These are phyloP conservation scores for Labia minor DNA, from an alignment of 2,888 invertebrate species.

Conservation along the genomic window DNA sequence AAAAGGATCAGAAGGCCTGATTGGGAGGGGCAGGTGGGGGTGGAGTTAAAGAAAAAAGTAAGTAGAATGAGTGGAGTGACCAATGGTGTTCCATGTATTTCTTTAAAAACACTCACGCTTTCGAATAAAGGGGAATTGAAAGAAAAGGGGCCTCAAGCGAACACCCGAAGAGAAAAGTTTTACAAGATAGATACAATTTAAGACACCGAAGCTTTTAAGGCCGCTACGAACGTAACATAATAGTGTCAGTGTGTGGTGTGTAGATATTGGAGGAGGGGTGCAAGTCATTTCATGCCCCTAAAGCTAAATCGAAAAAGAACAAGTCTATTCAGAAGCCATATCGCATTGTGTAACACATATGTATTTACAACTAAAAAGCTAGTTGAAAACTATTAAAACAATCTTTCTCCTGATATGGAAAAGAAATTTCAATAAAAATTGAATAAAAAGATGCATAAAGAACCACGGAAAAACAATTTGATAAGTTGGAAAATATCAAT, in stretches of 20 bases:
- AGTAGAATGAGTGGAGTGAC: background rate
- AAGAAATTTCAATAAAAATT: too few species aligned
- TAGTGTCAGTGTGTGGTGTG: background rate
- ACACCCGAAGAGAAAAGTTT: background rate
- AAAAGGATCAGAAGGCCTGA: background rate
- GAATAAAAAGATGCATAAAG: too few species aligned
- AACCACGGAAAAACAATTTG: too few species aligned
- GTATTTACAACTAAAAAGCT: too few species aligned
- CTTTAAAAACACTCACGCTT: background rate
- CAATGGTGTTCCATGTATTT: background rate
- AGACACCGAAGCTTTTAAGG: background rate
- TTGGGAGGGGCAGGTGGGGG: background rate
- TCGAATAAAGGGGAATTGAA: background rate
- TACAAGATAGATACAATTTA: constrained; percentile 4
- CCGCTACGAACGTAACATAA: background rate
- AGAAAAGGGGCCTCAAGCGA: background rate
- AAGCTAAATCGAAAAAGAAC: too few species aligned
- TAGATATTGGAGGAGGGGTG: too few species aligned
- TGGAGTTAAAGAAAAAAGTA: background rate
- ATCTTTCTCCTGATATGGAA: too few species aligned
- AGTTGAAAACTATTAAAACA: too few species aligned
- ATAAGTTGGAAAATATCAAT: too few species aligned
- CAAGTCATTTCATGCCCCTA: too few species aligned
- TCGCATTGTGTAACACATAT: too few species aligned
- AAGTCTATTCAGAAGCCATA: too few species aligned